Evolutionary conservation across 1,140 invertebrate species (phyloP).

Genomic region (Physella acuta): DNA sequence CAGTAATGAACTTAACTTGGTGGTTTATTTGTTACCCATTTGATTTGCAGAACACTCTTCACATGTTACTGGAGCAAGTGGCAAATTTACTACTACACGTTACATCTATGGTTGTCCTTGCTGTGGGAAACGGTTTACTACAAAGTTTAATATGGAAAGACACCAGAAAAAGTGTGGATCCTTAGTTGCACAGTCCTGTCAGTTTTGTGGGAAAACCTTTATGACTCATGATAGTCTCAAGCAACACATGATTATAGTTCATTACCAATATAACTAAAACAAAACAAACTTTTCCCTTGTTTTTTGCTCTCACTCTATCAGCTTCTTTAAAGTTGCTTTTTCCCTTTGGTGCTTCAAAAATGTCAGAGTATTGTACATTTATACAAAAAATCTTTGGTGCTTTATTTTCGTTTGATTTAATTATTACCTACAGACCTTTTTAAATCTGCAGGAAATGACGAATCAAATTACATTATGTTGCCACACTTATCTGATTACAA

Average conservation of each 20-base stretch:
- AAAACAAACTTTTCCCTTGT: neutral
- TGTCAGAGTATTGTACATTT: too few species aligned
- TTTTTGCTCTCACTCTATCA: neutral
- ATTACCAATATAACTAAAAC: neutral
- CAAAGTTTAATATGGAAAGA: slow-evolving; percentile 17
- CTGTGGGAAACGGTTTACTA: slow-evolving; percentile 6
- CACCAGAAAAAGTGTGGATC: slow-evolving; percentile 11
- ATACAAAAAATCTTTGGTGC: too few species aligned
- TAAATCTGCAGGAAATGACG: too few species aligned
- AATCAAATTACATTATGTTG: too few species aligned
- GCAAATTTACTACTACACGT: neutral
- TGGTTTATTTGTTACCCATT: too few species aligned
- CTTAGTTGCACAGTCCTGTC: neutral
- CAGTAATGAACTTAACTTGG: too few species aligned
- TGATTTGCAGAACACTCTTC: too few species aligned
- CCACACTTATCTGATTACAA: too few species aligned
- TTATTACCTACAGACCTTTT: too few species aligned
- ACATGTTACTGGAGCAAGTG: neutral
- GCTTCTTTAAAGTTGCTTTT: neutral
- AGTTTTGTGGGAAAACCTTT: neutral
- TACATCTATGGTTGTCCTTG: neutral
- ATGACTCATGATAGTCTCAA: neutral
- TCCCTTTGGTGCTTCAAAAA: neutral
- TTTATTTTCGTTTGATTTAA: too few species aligned
- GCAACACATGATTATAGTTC: neutral